A percentile compares a stretch with the other conserved stretches of the same genome.
Evolutionary conservation across 2,113 vertebrate species (phyloP).

Genomic region (Corythaeola cristata): DNA sequence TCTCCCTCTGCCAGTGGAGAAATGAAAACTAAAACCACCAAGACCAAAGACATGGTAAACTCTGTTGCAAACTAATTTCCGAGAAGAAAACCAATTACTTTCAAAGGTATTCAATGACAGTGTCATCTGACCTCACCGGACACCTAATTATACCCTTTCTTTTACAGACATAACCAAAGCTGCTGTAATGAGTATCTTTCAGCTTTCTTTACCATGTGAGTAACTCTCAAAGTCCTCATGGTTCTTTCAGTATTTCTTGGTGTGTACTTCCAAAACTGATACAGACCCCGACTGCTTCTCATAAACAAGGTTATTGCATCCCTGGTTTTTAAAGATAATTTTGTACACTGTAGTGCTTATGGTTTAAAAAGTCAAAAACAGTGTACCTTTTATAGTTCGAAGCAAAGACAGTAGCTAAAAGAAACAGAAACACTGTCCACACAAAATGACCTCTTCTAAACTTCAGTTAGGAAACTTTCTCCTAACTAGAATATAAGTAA

Average conservation of each 20-base stretch:
- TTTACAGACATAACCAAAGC: background rate
- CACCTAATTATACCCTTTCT: background rate
- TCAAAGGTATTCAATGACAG: background rate
- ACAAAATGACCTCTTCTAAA: background rate
- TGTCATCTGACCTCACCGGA: background rate
- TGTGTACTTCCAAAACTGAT: background rate
- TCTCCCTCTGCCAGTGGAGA: background rate
- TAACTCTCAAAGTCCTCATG: background rate
- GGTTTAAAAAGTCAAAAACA: background rate
- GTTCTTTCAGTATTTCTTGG: background rate
- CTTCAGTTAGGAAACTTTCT: background rate
- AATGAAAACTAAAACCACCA: background rate
- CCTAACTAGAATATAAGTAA: slow-evolving; percentile 9
- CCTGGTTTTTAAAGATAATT: background rate
- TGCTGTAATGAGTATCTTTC: background rate
- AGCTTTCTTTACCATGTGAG: background rate
- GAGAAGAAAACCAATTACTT: background rate
- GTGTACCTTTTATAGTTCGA: background rate
- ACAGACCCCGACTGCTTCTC: background rate
- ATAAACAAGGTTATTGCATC: background rate
- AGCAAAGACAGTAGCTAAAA: background rate
- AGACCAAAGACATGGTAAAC: background rate
- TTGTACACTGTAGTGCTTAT: background rate
- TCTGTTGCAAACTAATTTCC: background rate
- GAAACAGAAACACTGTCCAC: background rate